Percentiles rank a stretch among this genome's conserved stretches.
phyloP scores from a whole-genome alignment of 2,797 vertebrate genomes.

The Epinephelus awoara region DNA sequence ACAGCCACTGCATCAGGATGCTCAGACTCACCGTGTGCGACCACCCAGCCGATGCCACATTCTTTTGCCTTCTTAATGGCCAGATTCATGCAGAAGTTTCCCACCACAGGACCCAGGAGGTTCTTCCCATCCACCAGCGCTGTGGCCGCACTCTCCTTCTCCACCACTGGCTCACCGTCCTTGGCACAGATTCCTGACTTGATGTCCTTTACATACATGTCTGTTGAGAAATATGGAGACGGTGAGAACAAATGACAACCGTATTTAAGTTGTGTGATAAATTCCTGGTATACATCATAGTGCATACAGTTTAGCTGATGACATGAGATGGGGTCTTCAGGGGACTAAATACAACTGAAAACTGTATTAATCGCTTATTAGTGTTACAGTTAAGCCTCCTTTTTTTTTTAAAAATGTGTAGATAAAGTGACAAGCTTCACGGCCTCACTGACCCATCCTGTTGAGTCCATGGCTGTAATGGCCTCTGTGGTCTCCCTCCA shows the following conservation, averaged over 20 bases:
- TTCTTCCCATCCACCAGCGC: slow-evolving; percentile 85
- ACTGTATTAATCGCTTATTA: not conserved
- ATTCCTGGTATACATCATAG: not conserved
- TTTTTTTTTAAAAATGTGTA: slow-evolving; percentile 1
- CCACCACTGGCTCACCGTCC: slow-evolving; percentile 80
- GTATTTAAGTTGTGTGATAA: not conserved
- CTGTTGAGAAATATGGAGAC: slow-evolving; percentile 50
- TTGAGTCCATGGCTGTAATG: slow-evolving; percentile 89
- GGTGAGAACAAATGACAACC: not conserved
- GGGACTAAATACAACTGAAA: not conserved
- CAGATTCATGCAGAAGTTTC: slow-evolving; percentile 87
- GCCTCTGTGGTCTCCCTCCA: slow-evolving; percentile 85
- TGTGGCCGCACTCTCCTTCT: slow-evolving; percentile 83
- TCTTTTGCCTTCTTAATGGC: slow-evolving; percentile 85
- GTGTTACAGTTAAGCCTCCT: not conserved
- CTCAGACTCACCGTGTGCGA: slow-evolving; percentile 79
- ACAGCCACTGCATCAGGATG: not conserved
- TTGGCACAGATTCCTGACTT: slow-evolving; percentile 81
- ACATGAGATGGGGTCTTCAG: not conserved
- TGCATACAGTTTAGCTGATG: not conserved
- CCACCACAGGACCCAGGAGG: slow-evolving; percentile 87
- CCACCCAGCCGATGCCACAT: slow-evolving; percentile 87
- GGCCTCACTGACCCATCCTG: slow-evolving; percentile 81
- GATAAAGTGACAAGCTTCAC: not conserved
- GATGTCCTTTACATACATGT: slow-evolving; percentile 87